Evolutionary conservation across 2,888 invertebrate species (phyloP).

Genomic region (Ormyrus rosae): DNA sequence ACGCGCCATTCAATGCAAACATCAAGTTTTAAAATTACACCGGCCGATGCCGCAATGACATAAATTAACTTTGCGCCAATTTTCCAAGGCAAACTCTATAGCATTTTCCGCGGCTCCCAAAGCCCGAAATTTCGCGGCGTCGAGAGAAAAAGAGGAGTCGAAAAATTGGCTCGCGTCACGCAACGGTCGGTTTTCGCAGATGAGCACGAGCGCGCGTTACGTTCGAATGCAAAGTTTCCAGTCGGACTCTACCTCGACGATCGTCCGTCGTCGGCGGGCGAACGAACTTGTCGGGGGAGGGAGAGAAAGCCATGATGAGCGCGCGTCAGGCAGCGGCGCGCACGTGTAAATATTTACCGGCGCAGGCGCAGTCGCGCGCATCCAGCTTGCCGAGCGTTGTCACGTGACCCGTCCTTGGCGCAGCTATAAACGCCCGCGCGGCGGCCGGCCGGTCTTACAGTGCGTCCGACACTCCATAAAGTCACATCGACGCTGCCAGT

Average conservation of each 20-base stretch:
- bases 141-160: no score
- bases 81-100: no score
- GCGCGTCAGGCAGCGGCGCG: slow-evolving; percentile 40
- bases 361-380: slow-evolving; percentile 67
- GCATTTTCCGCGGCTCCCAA: no score
- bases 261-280: neutral
- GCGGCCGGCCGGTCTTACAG: slow-evolving; percentile 72
- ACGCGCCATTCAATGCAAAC: no score
- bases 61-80: no score
- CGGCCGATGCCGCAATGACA: no score
- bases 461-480: slow-evolving; percentile 29
- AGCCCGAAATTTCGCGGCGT: no score
- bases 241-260: neutral
- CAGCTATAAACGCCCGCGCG: slow-evolving; percentile 67
- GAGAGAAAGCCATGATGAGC: neutral
- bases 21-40: no score
- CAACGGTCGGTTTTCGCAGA: neutral
- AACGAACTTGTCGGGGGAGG: neutral
- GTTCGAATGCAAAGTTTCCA: no score
- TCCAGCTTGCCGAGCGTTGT: slow-evolving; percentile 48
- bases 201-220: no score
- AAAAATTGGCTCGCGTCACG: neutral
- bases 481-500: neutral
- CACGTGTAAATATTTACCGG: slow-evolving; percentile 73
- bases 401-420: slow-evolving; percentile 68